A percentile compares a stretch with the other conserved stretches of the same genome.
Evolutionary conservation across 2,888 invertebrate species (phyloP).

Genomic region (Synanthedon myopaeformis): DNA sequence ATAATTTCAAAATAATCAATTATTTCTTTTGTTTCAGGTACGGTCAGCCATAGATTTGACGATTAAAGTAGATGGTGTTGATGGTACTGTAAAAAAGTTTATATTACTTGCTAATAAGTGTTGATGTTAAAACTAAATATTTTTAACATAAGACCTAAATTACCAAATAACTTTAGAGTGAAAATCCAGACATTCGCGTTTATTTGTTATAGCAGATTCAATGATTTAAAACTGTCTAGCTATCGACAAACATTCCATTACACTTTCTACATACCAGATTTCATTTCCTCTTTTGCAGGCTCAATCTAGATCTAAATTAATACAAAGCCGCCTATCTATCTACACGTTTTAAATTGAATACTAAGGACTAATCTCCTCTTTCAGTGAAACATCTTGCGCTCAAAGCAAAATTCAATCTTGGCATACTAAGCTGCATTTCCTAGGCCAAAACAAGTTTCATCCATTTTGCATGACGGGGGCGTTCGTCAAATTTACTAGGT

Average conservation of each 20-base stretch:
- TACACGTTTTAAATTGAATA: not conserved
- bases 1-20: too few species aligned
- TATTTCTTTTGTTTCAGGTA: too few species aligned
- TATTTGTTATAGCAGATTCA: too few species aligned
- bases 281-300: not conserved
- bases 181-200: too few species aligned
- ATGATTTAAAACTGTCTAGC: too few species aligned
- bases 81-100: too few species aligned
- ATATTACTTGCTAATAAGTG: too few species aligned
- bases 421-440: slow-evolving; percentile 11
- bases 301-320: not conserved
- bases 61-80: too few species aligned
- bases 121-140: too few species aligned
- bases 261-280: not conserved
- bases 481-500: slow-evolving; percentile 19
- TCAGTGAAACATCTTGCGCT: slow-evolving; percentile 5
- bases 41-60: too few species aligned
- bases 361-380: slow-evolving; percentile 11
- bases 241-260: not conserved
- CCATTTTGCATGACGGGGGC: slow-evolving; percentile 17
- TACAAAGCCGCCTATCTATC: not conserved
- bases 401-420: slow-evolving; percentile 23
- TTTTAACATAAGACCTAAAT: too few species aligned
- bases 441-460: slow-evolving; percentile 30
- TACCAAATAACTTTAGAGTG: too few species aligned